Base-by-base conservation (phyloP, 1,140 invertebrate genomes). In the Drosophila sturtevanti region DNA sequence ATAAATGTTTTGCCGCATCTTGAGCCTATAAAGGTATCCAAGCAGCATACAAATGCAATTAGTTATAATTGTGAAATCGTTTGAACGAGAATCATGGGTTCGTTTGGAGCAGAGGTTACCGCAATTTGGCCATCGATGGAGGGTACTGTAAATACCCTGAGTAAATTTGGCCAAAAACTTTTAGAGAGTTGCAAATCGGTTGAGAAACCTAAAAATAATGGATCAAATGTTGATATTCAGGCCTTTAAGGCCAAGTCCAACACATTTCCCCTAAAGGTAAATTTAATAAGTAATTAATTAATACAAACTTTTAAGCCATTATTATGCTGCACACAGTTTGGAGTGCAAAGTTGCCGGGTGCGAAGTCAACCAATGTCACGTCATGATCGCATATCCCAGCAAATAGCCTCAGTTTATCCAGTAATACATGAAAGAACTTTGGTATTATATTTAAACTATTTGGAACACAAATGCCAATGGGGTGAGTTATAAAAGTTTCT, bases 351-450 rank as follows among this genome's bases (percentile, higher is more conserved):
- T 22, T 86, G 86, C 38, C 77, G 72, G 0, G 72, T 89, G 3
- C 7, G 22, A 6, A 62, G 62, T 16, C 84, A 89, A 48, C 60
- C 52, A 11, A 6, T 34, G 34, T 14, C 1, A 0, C 69, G 82
- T 6, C 35, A 64, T 31, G 27, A 1, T 0, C 2, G 2, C 12
- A 84, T 87, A 21, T 55, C 58, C 1, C 5, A 65, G 27, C 67
- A 87, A 59, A 79, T 87, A 0, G 38, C 72, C 12, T 90, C 89
- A 2, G 72, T 61, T 10, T 91, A 91, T 80, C 90, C 90, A 10
- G 14, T 91, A 2, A 79, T 91, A 63, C 90, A 91, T 18, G 90
- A 91, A 67, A 79, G 90, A 4, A 91, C 89, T 0, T 31, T 91
- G 41, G 21, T 51, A 4, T 75, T 91, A 0, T 91, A 91, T 38